phyloP scores from a whole-genome alignment of 2,113 vertebrate species.

The Varanus salvator region DNA sequence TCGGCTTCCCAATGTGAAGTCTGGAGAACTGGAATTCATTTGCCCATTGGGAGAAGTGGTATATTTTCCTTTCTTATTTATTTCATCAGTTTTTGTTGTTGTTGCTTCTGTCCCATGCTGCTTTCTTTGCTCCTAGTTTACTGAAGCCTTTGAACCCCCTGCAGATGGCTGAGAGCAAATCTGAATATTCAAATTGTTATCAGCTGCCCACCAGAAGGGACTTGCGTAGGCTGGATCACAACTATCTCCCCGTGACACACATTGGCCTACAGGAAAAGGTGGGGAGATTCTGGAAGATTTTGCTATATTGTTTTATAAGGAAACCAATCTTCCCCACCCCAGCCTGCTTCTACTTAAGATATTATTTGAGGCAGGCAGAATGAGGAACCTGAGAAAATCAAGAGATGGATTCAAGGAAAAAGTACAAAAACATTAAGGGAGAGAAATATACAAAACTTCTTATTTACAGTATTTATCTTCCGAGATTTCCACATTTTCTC shows the following conservation, averaged over 20 bases:
- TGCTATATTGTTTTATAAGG: conserved; percentile 11
- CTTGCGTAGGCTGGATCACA: conserved; percentile 55
- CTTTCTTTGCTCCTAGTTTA: conserved; percentile 63
- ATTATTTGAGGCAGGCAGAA: neutral
- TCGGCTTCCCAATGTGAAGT: conserved; percentile 57
- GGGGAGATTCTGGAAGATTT: conserved; percentile 12
- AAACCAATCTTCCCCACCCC: conserved; percentile 34
- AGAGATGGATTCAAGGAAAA: neutral
- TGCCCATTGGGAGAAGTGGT: conserved; percentile 40
- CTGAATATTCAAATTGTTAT: conserved; percentile 78
- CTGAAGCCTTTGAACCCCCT: conserved; percentile 56
- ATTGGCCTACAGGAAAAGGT: conserved; percentile 39
- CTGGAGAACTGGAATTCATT: conserved; percentile 48
- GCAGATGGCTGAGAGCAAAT: conserved; percentile 70
- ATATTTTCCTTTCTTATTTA: conserved; percentile 47
- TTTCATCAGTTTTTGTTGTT: conserved; percentile 66
- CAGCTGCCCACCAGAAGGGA: conserved; percentile 75
- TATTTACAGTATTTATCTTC: too few relatives aligned
- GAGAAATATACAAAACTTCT: neutral
- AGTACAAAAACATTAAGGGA: neutral
- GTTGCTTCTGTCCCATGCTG: conserved; percentile 67
- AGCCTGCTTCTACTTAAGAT: conserved; percentile 2
- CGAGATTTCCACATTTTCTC: neutral
- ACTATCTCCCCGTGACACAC: conserved; percentile 34
- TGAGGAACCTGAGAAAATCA: neutral